Conservation (phyloP, 2,797 vertebrate species). For the Linurgus olivaceus region DNA sequence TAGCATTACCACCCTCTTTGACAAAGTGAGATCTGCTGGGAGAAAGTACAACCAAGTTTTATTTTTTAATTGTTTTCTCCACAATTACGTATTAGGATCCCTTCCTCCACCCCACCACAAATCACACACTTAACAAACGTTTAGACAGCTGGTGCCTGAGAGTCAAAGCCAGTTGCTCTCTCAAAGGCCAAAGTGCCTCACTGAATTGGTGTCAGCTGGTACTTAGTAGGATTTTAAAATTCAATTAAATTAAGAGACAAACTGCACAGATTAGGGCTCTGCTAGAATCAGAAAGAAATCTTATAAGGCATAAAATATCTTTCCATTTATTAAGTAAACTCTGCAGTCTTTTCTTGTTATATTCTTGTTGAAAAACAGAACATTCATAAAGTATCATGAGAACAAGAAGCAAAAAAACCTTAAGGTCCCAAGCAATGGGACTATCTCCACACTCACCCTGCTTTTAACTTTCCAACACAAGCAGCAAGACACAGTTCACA, state of each 20-base stretch:
- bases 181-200: slow-evolving; percentile 4
- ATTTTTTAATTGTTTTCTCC: background rate
- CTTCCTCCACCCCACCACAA: background rate
- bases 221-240: slow-evolving; percentile 4
- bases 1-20: background rate
- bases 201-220: slow-evolving; percentile 7
- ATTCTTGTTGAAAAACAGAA: slow-evolving; percentile 47
- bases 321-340: slow-evolving; percentile 61
- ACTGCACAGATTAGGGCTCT: background rate
- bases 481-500: slow-evolving; percentile 41
- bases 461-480: slow-evolving; percentile 23
- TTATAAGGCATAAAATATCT: slow-evolving; percentile 54
- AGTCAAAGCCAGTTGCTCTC: slow-evolving; percentile 43
- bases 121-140: background rate
- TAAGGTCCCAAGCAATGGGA: background rate
- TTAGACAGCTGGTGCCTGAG: slow-evolving; percentile 60
- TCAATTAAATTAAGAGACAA: slow-evolving; percentile 48
- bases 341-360: slow-evolving; percentile 48
- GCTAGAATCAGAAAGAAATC: slow-evolving; percentile 57
- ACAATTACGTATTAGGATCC: background rate
- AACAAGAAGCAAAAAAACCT: background rate
- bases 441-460: background rate
- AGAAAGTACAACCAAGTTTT: background rate
- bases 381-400: slow-evolving; percentile 38
- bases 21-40: background rate